Base-by-base conservation (phyloP, 2,113 vertebrate genomes). In the Burhinus bistriatus region DNA sequence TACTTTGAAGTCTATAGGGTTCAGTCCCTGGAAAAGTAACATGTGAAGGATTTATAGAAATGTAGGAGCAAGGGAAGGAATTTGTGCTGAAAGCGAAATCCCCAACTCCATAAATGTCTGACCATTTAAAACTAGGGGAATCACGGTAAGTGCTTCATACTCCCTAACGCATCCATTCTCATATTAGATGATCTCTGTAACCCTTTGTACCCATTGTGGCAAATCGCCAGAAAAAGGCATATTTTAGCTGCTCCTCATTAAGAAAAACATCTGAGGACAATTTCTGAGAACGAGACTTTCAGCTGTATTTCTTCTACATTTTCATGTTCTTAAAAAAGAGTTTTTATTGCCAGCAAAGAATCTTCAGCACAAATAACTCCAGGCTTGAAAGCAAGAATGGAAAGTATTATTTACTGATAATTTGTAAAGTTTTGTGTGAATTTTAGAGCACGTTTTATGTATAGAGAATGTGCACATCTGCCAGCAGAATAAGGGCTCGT, bases 221-320 rank as follows among this genome's bases (percentile, higher is more conserved):
- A 0, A 76, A 65, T 11, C 79, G 73, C 87, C 95, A 96, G 91
- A 12, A 82, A 93, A 83, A 84, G 58, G 75, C 75, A 71, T 70
- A 72, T 14, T 93, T 93, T 80, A 80, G 59, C 79, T 94, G 76
- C 82, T 93, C 75, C 82, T 93, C 83, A 75, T 87, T 95, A 89
- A 91, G 81, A 80, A 77, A 81, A 96, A 69, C 76, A 95, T 96
- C 87, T 93, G 87, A 97, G 68, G 70, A 77, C 90, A 80, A 95
- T 47, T 87, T 94, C 89, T 80, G 87, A 62, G 91, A 91, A 83
- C 71, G 29, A 58, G 79, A 85, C 51, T 90, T 97, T 90, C 51
- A 83, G 59, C 82, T 94, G 45, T 55, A 52, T 89, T 85, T 84
- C 87, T 76, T 75, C 70, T 87, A 44, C 15, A 71, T 95, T 94